Conservation (phyloP, 2,797 vertebrate species). For the Sciaenops ocellatus region DNA sequence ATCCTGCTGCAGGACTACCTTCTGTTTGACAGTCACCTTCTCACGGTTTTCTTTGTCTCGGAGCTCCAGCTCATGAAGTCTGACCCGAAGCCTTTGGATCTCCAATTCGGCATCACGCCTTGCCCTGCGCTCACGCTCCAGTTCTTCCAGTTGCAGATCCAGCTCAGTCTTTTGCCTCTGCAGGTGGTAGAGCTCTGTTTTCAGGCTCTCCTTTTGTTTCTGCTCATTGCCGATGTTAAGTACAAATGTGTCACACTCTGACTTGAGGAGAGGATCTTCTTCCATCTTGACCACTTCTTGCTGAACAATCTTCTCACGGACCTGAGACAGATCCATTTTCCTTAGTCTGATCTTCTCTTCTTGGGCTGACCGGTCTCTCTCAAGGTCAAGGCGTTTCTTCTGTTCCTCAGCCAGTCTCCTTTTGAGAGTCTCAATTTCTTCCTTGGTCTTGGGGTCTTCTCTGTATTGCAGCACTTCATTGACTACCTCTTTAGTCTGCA, state of each 20-base stretch:
- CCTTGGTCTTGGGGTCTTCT: constrained; percentile 94
- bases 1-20: constrained; percentile 97
- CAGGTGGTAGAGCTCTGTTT: constrained; percentile 88
- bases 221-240: constrained; percentile 92
- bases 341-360: constrained; percentile 91
- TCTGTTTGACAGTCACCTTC: constrained; percentile 95
- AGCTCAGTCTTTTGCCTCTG: constrained; percentile 89
- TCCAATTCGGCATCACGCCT: constrained; percentile 94
- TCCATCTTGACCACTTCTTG: constrained; percentile 95
- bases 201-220: constrained; percentile 90
- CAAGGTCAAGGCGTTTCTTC: constrained; percentile 92
- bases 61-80: constrained; percentile 89
- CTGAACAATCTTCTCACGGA: constrained; percentile 92
- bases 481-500: constrained; percentile 95
- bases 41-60: constrained; percentile 92
- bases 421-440: constrained; percentile 92
- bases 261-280: constrained; percentile 89
- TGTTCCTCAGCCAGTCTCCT: constrained; percentile 92
- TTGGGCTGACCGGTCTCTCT: constrained; percentile 86
- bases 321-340: constrained; percentile 93
- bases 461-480: constrained; percentile 95
- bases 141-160: constrained; percentile 93
- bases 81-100: constrained; percentile 91
- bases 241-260: constrained; percentile 88
- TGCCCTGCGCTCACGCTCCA: constrained; percentile 92